Evolutionary conservation across 2,888 invertebrate genomes (phyloP).

Genomic region (Rosalia funebris): DNA sequence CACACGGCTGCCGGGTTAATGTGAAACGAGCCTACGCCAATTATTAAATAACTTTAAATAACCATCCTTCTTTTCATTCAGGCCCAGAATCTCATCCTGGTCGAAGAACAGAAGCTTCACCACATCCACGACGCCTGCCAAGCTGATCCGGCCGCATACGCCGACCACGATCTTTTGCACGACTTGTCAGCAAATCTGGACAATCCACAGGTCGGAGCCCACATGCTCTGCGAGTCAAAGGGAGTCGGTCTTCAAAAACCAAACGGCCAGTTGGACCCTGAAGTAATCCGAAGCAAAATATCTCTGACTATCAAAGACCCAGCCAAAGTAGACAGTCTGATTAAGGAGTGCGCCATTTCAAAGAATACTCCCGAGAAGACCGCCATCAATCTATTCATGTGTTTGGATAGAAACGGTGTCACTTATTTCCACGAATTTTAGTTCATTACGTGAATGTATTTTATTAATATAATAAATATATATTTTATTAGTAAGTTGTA

Average conservation of each 20-base stretch:
- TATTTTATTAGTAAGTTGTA: too few relatives aligned
- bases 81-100: slow-evolving; percentile 3
- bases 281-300: slow-evolving; percentile 25
- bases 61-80: too few relatives aligned
- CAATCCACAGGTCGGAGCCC: slow-evolving; percentile 18
- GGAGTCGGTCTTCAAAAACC: slow-evolving; percentile 20
- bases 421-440: slow-evolving; percentile 18
- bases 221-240: slow-evolving; percentile 30
- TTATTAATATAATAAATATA: too few relatives aligned
- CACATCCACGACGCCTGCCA: slow-evolving; percentile 17
- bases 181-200: slow-evolving; percentile 8
- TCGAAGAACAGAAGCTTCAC: slow-evolving; percentile 11
- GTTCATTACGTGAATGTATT: too few relatives aligned
- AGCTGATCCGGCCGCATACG: not conserved
- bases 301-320: not conserved
- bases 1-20: too few relatives aligned
- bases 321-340: slow-evolving; percentile 22
- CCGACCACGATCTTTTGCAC: slow-evolving; percentile 9
- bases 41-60: too few relatives aligned
- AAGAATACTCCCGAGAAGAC: slow-evolving; percentile 25
- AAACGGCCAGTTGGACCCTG: slow-evolving; percentile 27
- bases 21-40: too few relatives aligned
- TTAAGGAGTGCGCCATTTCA: slow-evolving; percentile 26
- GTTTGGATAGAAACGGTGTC: slow-evolving; percentile 13
- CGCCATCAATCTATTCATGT: slow-evolving; percentile 22